phyloP scores from a whole-genome alignment of 1,140 invertebrate genomes.

The Anagrus nilaparvatae region DNA sequence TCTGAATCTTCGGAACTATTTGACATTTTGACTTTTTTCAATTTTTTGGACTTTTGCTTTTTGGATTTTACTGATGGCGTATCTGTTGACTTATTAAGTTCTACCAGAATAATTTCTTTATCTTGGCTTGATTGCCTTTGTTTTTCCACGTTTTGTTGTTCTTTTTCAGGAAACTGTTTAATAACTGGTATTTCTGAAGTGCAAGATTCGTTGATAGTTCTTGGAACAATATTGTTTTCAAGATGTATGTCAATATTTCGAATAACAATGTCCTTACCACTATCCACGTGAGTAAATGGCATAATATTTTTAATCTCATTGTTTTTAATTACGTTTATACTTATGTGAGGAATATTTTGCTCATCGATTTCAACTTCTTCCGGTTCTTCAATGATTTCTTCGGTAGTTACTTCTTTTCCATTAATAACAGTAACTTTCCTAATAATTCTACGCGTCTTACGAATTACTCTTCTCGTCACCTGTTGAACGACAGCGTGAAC shows the following conservation, averaged over 20 bases:
- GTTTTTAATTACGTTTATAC: slow-evolving; percentile 57
- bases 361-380: slow-evolving; percentile 69
- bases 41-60: slow-evolving; percentile 9
- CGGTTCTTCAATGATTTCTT: slow-evolving; percentile 73
- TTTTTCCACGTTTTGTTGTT: background rate
- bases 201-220: background rate
- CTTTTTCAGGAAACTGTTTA: background rate
- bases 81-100: no score
- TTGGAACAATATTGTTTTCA: no score
- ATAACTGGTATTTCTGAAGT: background rate
- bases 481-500: slow-evolving; percentile 68
- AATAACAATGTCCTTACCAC: no score
- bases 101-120: no score
- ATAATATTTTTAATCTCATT: slow-evolving; percentile 33
- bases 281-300: slow-evolving; percentile 2
- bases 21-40: slow-evolving; percentile 5
- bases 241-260: no score
- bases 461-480: slow-evolving; percentile 63
- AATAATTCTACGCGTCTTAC: slow-evolving; percentile 63
- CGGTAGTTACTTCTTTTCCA: slow-evolving; percentile 69
- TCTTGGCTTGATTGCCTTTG: no score
- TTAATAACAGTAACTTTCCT: slow-evolving; percentile 66
- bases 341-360: slow-evolving; percentile 61
- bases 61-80: no score
- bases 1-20: background rate